phyloP scores from a whole-genome alignment of 2,888 invertebrate species.

The Eumerus sabulonum region DNA sequence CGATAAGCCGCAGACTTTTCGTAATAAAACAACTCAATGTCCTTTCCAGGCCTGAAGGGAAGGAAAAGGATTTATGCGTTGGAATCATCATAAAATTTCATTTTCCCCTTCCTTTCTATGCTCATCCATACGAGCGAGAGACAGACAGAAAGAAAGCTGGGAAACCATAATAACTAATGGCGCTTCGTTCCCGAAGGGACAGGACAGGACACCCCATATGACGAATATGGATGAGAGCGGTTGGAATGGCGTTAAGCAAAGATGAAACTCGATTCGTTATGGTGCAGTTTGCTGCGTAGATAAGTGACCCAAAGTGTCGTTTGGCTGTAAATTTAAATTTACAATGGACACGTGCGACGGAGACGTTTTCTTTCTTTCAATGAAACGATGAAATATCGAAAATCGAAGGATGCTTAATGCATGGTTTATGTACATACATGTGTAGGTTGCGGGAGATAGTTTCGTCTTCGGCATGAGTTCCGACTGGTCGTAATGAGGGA shows the following conservation, averaged over 20 bases:
- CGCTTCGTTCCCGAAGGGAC: slow-evolving; percentile 10
- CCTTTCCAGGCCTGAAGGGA: neutral
- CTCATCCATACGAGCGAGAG: neutral
- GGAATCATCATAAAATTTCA: too few species aligned
- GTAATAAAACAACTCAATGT: too few species aligned
- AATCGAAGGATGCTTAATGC: slow-evolving; percentile 2
- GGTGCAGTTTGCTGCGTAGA: neutral
- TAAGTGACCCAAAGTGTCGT: slow-evolving; percentile 18
- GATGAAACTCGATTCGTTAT: slow-evolving; percentile 13
- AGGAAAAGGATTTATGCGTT: too few species aligned
- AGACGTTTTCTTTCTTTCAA: too few species aligned
- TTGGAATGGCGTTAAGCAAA: neutral
- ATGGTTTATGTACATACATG: too few species aligned
- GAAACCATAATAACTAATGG: slow-evolving; percentile 31
- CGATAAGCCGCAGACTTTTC: too few species aligned
- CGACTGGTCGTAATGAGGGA: too few species aligned
- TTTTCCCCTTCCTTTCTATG: too few species aligned
- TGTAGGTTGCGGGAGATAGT: too few species aligned
- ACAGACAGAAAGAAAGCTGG: neutral
- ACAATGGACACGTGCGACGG: neutral
- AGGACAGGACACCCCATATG: neutral
- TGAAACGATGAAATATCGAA: slow-evolving; percentile 3
- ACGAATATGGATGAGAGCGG: neutral
- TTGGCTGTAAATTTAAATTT: slow-evolving; percentile 23
- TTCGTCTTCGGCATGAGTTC: too few species aligned